Base-by-base conservation (phyloP, 2,113 vertebrate species). In the Ammodytes marinus region DNA sequence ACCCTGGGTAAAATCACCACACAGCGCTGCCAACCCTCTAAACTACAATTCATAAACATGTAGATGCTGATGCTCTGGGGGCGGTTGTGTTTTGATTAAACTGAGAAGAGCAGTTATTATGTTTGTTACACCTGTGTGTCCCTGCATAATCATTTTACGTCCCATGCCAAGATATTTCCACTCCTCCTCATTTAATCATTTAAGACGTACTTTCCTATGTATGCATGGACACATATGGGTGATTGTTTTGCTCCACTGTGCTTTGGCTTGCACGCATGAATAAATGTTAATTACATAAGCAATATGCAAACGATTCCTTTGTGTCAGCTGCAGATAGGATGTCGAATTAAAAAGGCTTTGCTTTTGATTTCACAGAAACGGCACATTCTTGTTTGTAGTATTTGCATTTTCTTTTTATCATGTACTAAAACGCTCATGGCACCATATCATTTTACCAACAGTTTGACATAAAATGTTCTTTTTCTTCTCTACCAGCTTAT, bases 201-300 rank as follows among this genome's bases (percentile, higher is more conserved):
- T 27, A 57, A 72, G 85, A 8, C 76, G 35, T 70, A 77, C 35
- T 63, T 73, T 5, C 27, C 58, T 77, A 67, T 69, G 67, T 52
- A 67, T 27, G 53, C 84, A 74, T 15, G 53, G 67, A 85, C 55
- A 63, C 54, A 9, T 81, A 63, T 55, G 63, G n/a, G 19, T 71
- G 78, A 84, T 85, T 82, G 79, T 88, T 80, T 84, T 66, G 66
- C 84, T 88, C 65, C 72, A 45, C 71, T 81, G 79, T 71, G 77
- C 65, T 57, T 66, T 61, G 52, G 77, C 66, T 78, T 42, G 42
- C 47, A 19, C 14, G 39, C 37, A 71, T 45, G 19, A 79, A 15
- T 59, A 73, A 81, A 83, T 64, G 83, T 83, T 91, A 86, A 89
- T 90, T 84, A 77, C 58, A 82, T 85, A 77, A 90, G 60, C 71